Conservation (phyloP, 2,113 vertebrate genomes). For the Bos javanicus region DNA sequence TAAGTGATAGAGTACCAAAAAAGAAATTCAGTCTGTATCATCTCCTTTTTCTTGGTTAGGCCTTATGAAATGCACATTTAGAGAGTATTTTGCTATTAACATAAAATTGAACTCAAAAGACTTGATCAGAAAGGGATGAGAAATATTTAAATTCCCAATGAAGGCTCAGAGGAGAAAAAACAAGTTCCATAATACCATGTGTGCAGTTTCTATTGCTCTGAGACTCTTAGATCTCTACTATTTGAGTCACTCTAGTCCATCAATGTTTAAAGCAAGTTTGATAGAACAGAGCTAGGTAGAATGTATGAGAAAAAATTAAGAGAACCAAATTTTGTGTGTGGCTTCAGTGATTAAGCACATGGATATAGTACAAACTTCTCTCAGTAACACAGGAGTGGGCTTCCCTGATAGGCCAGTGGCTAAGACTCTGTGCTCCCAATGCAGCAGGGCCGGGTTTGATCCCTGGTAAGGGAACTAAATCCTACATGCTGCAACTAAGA, state of each 20-base stretch:
- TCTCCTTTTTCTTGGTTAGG: not conserved
- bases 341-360: not conserved
- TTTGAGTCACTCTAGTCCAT: not conserved
- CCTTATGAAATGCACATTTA: not conserved
- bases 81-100: not conserved
- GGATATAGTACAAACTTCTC: not conserved
- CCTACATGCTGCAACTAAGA: not conserved
- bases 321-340: not conserved
- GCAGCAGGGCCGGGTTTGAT: not conserved
- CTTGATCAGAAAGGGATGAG: not conserved
- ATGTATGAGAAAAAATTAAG: not conserved
- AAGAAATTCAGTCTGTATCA: not conserved
- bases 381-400: not conserved
- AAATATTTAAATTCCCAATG: not conserved
- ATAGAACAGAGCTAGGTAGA: not conserved
- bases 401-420: not conserved
- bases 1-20: not conserved
- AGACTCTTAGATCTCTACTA: not conserved
- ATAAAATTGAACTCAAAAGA: not conserved
- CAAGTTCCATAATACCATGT: not conserved
- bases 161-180: not conserved
- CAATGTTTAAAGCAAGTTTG: not conserved
- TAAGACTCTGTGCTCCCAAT: not conserved
- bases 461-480: not conserved
- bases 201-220: not conserved